These are phyloP conservation scores for Thamnophis elegans DNA, from an alignment of 2,797 vertebrate species.

Conservation along the genomic window DNA sequence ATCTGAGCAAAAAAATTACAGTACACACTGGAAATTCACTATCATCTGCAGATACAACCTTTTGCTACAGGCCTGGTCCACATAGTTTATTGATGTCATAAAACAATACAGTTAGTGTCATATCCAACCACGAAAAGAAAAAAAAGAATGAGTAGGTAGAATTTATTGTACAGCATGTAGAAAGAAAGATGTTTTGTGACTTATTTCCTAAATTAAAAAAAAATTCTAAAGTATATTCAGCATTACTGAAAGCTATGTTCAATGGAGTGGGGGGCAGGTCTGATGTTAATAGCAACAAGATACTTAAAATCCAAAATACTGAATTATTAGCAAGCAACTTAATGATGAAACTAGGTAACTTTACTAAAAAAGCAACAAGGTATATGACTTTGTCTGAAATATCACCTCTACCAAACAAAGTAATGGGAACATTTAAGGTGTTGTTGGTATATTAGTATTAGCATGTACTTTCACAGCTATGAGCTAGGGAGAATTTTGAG, in stretches of 20 bases:
- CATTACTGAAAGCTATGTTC: slow-evolving; percentile 74
- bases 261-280: slow-evolving; percentile 73
- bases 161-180: slow-evolving; percentile 78
- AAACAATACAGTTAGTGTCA: slow-evolving; percentile 89
- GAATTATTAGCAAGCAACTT: slow-evolving; percentile 77
- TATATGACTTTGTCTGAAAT: slow-evolving; percentile 76
- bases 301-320: slow-evolving; percentile 82
- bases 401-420: slow-evolving; percentile 76
- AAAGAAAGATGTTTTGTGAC: slow-evolving; percentile 74
- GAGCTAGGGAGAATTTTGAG: slow-evolving; percentile 66
- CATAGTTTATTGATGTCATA: slow-evolving; percentile 86
- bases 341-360: slow-evolving; percentile 72
- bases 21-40: slow-evolving; percentile 51
- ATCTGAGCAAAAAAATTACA: not conserved
- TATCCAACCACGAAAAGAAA: slow-evolving; percentile 80
- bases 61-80: slow-evolving; percentile 78
- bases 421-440: slow-evolving; percentile 78
- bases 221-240: slow-evolving; percentile 75
- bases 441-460: slow-evolving; percentile 77
- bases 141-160: slow-evolving; percentile 74
- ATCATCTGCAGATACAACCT: slow-evolving; percentile 64
- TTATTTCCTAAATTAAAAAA: slow-evolving; percentile 74
- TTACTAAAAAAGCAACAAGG: slow-evolving; percentile 76
- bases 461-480: slow-evolving; percentile 78
- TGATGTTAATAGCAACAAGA: slow-evolving; percentile 85